Evolutionary conservation across 2,888 invertebrate species (phyloP).

Genomic region (Apomyelois bistriatella): DNA sequence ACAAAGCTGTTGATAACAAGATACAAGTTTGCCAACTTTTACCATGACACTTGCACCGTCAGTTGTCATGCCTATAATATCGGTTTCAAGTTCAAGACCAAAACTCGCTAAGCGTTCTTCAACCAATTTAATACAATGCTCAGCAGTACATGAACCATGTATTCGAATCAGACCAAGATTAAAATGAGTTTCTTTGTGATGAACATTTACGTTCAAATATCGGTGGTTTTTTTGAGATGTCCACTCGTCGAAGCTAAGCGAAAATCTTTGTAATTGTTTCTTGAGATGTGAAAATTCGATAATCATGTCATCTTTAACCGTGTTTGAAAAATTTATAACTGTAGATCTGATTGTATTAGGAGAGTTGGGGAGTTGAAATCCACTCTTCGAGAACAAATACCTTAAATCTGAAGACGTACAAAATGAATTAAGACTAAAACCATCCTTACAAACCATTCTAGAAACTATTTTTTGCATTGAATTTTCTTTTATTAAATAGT

Average conservation of each 20-base stretch:
- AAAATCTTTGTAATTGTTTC: slow-evolving; percentile 18
- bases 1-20: slow-evolving; percentile 22
- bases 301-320: slow-evolving; percentile 11
- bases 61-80: slow-evolving; percentile 21
- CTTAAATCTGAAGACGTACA: slow-evolving; percentile 20
- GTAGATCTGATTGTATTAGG: slow-evolving; percentile 14
- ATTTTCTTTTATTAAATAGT: slow-evolving; percentile 16
- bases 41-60: slow-evolving; percentile 16
- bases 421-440: slow-evolving; percentile 18
- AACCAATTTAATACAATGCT: slow-evolving; percentile 17
- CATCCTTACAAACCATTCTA: slow-evolving; percentile 22
- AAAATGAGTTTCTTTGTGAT: slow-evolving; percentile 17
- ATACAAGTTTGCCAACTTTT: slow-evolving; percentile 18
- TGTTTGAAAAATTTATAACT: slow-evolving; percentile 10
- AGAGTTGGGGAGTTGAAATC: slow-evolving; percentile 16
- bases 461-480: slow-evolving; percentile 19
- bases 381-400: slow-evolving; percentile 17
- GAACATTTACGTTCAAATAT: slow-evolving; percentile 18
- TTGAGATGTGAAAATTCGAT: slow-evolving; percentile 15
- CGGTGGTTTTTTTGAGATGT: slow-evolving; percentile 19
- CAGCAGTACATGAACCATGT: slow-evolving; percentile 19
- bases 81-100: slow-evolving; percentile 16
- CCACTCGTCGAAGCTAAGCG: slow-evolving; percentile 21
- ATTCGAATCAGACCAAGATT: slow-evolving; percentile 23
- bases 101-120: slow-evolving; percentile 15